Evolutionary conservation across 2,113 vertebrate genomes (phyloP).

Genomic region (Rhinoderma darwinii): DNA sequence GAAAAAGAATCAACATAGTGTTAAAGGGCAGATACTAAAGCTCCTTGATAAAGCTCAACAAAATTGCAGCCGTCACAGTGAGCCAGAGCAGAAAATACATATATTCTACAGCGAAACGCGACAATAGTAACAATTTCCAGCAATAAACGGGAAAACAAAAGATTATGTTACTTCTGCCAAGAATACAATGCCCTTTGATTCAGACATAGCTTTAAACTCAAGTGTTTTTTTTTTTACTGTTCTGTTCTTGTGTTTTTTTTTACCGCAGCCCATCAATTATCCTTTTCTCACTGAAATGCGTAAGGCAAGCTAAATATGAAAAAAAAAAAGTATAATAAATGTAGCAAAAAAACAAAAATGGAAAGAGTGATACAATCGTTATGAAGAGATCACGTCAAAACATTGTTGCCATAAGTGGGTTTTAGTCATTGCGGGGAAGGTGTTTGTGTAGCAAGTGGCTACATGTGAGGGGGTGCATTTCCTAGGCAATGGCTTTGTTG

Average conservation of each 20-base stretch:
- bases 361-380: conserved; percentile 15
- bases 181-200: conserved; percentile 53
- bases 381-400: conserved; percentile 51
- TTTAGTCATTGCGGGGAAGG: conserved; percentile 14
- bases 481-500: background rate
- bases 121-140: conserved; percentile 52
- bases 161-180: conserved; percentile 38
- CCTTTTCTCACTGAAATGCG: conserved; percentile 51
- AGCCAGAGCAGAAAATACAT: background rate
- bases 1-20: background rate
- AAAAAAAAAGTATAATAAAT: conserved; percentile 21
- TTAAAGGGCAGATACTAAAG: background rate
- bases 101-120: background rate
- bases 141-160: conserved; percentile 45
- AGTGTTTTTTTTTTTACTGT: conserved; percentile 17
- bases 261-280: conserved; percentile 42
- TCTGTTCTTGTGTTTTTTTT: conserved; percentile 12
- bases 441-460: background rate
- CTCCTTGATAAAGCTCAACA: conserved; percentile 5
- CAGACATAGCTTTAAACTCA: conserved; percentile 50
- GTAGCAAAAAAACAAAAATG: background rate
- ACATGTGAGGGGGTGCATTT: background rate
- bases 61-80: conserved; percentile 15
- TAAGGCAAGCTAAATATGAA: conserved; percentile 47
- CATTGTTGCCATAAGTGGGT: background rate